Evolutionary conservation across 2,113 vertebrate genomes (phyloP).

Genomic region (Chitala chitala): DNA sequence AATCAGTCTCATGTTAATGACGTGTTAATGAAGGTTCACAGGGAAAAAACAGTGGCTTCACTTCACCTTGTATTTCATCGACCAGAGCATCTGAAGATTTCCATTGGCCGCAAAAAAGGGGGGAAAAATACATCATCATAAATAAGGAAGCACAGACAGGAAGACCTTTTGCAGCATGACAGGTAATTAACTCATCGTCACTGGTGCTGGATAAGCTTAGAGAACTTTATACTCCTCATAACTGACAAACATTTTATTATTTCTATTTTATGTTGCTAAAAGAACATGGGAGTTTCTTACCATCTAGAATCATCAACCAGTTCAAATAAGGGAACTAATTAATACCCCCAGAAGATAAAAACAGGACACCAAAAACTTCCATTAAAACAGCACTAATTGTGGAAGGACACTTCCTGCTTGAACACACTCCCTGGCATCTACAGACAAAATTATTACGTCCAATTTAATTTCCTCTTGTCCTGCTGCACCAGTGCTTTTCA

Average conservation of each 20-base stretch:
- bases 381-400: background rate
- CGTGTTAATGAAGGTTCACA: background rate
- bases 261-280: background rate
- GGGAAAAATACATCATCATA: constrained; percentile 3
- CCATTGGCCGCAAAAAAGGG: constrained; percentile 24
- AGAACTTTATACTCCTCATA: background rate
- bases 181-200: no score
- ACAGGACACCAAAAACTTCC: background rate
- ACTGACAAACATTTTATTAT: background rate
- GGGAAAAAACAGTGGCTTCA: background rate
- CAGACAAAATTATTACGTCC: background rate
- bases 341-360: background rate
- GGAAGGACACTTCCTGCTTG: background rate
- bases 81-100: constrained; percentile 27
- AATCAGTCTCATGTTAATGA: background rate
- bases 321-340: constrained; percentile 1
- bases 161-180: no score
- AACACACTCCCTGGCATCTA: background rate
- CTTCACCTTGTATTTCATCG: constrained; percentile 32
- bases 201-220: no score
- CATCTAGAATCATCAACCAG: background rate
- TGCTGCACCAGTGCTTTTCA: constrained; percentile 14
- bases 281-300: background rate
- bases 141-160: background rate
- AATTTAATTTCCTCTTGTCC: background rate